phyloP scores from a whole-genome alignment of 1,140 invertebrate species.

The Gryon sp. region DNA sequence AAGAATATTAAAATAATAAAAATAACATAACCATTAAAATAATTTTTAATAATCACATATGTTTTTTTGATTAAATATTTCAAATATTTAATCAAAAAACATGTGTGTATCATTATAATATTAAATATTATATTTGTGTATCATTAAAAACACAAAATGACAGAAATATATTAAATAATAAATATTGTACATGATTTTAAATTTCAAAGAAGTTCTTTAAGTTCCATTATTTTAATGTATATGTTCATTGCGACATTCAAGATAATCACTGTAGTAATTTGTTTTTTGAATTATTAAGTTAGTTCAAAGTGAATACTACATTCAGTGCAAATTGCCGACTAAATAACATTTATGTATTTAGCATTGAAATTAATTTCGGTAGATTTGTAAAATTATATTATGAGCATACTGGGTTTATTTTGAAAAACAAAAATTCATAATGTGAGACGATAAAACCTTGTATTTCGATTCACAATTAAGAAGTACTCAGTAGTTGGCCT shows the following conservation, averaged over 20 bases:
- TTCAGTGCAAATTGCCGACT: neutral
- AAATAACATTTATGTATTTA: neutral
- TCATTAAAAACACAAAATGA: too few relatives aligned
- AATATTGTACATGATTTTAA: conserved; percentile 34
- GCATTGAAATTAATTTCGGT: neutral
- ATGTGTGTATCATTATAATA: too few relatives aligned
- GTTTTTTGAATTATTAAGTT: conserved; percentile 14
- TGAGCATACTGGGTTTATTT: neutral
- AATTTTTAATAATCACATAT: too few relatives aligned
- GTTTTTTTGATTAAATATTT: too few relatives aligned
- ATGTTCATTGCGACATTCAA: conserved; percentile 7
- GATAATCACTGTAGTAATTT: conserved; percentile 6
- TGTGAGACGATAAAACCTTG: conserved; percentile 4
- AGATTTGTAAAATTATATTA: neutral
- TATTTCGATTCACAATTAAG: conserved; percentile 29
- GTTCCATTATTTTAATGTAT: conserved; percentile 36
- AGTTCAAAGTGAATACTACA: neutral
- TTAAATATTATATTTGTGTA: too few relatives aligned
- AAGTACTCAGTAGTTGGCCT: conserved; percentile 27
- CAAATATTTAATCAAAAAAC: too few relatives aligned
- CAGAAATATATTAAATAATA: conserved; percentile 29
- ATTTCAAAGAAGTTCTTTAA: conserved; percentile 9
- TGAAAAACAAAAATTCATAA: conserved; percentile 13
- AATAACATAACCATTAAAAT: too few relatives aligned
- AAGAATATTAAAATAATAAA: too few relatives aligned